phyloP scores from a whole-genome alignment of 2,113 vertebrate species.

The Gnathonemus echidnorhynchus region DNA sequence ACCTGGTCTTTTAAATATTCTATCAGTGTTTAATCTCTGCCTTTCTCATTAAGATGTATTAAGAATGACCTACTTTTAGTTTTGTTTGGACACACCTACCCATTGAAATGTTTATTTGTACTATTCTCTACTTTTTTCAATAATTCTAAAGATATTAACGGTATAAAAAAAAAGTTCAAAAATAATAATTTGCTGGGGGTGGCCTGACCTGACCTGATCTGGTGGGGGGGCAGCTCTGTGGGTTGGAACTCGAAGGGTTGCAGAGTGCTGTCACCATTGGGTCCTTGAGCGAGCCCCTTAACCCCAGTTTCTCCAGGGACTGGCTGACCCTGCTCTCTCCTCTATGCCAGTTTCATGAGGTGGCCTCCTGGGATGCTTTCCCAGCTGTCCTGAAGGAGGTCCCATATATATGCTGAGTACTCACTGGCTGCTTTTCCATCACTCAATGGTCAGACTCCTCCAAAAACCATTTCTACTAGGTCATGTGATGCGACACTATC shows the following conservation, averaged over 20 bases:
- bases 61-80: background rate
- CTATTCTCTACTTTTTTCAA: background rate
- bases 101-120: background rate
- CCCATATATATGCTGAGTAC: background rate
- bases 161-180: background rate
- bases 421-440: background rate
- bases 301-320: no score
- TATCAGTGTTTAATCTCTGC: background rate
- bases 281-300: no score
- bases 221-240: no score
- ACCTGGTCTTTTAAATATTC: background rate
- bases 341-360: no score
- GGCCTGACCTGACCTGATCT: no score
- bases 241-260: no score
- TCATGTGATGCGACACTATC: background rate
- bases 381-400: background rate
- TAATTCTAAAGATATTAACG: background rate
- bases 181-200: no score
- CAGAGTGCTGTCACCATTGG: no score
- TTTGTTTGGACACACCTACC: background rate
- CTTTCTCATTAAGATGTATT: background rate
- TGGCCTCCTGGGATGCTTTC: no score
- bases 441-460: background rate
- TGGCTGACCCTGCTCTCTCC: no score
- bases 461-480: background rate